A percentile compares a stretch with the other conserved stretches of the same genome.
Conservation (phyloP, 2,113 vertebrate species). For the Lepus europaeus region DNA sequence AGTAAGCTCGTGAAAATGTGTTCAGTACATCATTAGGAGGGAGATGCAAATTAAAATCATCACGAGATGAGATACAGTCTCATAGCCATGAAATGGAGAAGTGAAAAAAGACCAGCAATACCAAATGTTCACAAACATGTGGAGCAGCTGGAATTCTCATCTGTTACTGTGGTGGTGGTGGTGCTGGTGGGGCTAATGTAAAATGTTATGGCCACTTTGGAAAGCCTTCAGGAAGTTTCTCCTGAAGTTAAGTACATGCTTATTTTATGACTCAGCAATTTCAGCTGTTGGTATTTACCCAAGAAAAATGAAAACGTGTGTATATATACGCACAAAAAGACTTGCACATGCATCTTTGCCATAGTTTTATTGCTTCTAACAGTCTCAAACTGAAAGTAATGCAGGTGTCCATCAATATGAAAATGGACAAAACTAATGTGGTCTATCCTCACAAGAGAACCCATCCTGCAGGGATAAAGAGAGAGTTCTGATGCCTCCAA, state of each 20-base stretch:
- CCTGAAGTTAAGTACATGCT: background rate
- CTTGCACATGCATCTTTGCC: background rate
- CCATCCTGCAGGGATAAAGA: background rate
- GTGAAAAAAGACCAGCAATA: background rate
- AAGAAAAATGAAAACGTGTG: background rate
- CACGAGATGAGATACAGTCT: background rate
- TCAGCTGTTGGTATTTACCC: background rate
- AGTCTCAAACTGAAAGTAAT: background rate
- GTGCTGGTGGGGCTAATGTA: too few species aligned
- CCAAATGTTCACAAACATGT: background rate
- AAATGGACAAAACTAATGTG: background rate
- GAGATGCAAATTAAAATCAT: too few species aligned
- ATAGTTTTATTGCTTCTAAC: background rate
- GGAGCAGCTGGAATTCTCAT: background rate
- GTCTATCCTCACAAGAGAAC: background rate
- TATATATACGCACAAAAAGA: background rate
- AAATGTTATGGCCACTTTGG: background rate
- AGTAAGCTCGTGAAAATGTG: too few species aligned
- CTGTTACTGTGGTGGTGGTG: background rate
- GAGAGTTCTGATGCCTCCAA: background rate
- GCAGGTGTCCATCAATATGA: background rate
- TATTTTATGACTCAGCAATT: background rate
- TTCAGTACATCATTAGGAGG: too few species aligned
- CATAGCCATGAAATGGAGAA: background rate
- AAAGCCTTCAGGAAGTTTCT: background rate